Base-by-base conservation (phyloP, 1,140 invertebrate genomes). In the Dolichoris vasculosae region DNA sequence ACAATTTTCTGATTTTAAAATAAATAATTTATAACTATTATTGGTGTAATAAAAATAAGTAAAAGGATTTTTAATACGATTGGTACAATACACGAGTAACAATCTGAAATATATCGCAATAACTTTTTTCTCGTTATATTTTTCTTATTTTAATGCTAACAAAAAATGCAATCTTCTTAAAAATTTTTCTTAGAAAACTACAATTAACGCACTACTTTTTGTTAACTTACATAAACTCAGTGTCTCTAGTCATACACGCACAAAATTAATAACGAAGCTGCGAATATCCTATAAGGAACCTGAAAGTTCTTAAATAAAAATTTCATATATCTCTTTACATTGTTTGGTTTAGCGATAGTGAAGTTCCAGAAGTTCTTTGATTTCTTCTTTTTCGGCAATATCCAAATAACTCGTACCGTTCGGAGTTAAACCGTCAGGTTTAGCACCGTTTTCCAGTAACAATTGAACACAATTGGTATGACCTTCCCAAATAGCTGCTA, bases 401-500 rank as follows among this genome's bases (percentile, higher is more conserved):
- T 98, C 97, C 82, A 97, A 91, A 91, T 98, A 98, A 88, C 95
- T 96, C 79, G 94, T 95, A 35, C 98, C 98, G 94, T 98, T 97
- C 69, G 98, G 98, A 64, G 97, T 96, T 89, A 95, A 94, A 15
- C 97, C 97, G 92, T 95, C 94, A 93, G 97, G 97, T 87, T 95
- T 95, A 84, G 98, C 98, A 89, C 98, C 97, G 93, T 97, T 97
- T 93, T 97, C 95, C 85, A 99, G 90, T 85, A 99, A 94, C 80
- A 98, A 94, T 93, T 97, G 96, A 35, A 99, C 98, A 94, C 97
- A 98, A 82, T 96, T 95, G 78, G 96, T 97, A 91, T 99, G 98
- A 76, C 97, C 98, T 94, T 99, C 98, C 97, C 97, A 99, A 89
- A 99, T 98, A 86, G 98, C 98, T 87, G 98, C 97, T 87, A 99